Percentiles rank a stretch among this genome's conserved stretches.
Conservation (phyloP, 2,797 vertebrate genomes). For the Neoniphon sammara region DNA sequence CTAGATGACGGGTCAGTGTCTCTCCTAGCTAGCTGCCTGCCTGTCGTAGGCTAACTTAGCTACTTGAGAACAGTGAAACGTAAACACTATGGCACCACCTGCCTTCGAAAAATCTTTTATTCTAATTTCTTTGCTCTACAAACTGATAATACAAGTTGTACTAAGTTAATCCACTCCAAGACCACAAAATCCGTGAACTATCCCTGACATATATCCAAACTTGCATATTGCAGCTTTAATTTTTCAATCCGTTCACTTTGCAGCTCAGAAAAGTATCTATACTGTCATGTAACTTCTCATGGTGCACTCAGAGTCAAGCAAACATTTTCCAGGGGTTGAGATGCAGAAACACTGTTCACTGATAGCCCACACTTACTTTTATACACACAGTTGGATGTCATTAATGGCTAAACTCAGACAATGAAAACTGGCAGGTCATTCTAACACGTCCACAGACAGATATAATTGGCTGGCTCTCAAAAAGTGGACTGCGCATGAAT, state of each 20-base stretch:
- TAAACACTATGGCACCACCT: no score
- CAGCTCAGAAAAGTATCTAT: not conserved
- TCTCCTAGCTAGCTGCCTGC: no score
- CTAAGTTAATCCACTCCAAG: no score
- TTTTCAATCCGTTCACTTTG: no score
- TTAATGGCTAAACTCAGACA: conserved; percentile 25
- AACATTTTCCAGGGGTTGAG: not conserved
- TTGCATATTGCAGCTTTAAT: not conserved
- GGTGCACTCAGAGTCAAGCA: not conserved
- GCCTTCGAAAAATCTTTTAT: no score
- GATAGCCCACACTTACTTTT: not conserved
- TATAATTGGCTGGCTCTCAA: not conserved
- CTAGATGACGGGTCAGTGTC: no score
- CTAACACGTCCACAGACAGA: conserved; percentile 30
- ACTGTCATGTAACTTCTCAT: not conserved
- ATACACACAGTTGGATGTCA: not conserved
- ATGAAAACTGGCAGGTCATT: conserved; percentile 28
- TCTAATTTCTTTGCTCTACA: no score
- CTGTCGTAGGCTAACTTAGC: no score
- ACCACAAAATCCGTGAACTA: no score
- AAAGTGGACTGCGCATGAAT: not conserved
- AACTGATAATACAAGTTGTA: no score
- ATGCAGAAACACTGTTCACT: conserved; percentile 9
- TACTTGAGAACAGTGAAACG: no score
- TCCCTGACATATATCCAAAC: no score